Percentiles rank a stretch among this genome's conserved stretches.
Evolutionary conservation across 2,113 vertebrate genomes (phyloP).

Genomic region (Solea solea): DNA sequence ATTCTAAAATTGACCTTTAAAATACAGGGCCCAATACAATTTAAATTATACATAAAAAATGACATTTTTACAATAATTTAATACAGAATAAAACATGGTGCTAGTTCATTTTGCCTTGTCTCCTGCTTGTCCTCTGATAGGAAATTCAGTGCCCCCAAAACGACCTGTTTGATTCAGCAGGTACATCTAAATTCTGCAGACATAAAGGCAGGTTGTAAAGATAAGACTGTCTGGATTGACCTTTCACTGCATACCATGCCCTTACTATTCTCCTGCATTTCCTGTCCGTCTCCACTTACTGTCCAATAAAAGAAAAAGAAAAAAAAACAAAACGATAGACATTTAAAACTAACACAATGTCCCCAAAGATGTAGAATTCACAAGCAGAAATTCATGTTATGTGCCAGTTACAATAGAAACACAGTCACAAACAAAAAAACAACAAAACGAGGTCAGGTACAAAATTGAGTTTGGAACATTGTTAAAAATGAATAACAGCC

Average conservation of each 20-base stretch:
- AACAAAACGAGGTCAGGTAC: background rate
- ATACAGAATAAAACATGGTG: no score
- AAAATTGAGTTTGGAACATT: background rate
- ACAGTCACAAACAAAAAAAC: background rate
- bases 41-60: no score
- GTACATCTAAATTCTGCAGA: background rate
- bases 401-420: background rate
- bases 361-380: background rate
- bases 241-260: background rate
- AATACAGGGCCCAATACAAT: no score
- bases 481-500: background rate
- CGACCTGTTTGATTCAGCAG: background rate
- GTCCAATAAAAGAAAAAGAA: background rate
- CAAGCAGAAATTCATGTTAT: background rate
- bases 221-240: background rate
- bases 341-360: background rate
- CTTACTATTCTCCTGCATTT: background rate
- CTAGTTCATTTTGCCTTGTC: no score
- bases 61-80: no score
- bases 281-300: background rate
- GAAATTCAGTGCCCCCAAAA: background rate
- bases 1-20: no score
- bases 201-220: background rate
- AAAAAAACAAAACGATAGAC: background rate
- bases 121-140: no score